phyloP scores from a whole-genome alignment of 2,113 vertebrate species.

The Neomonachus schauinslandi region DNA sequence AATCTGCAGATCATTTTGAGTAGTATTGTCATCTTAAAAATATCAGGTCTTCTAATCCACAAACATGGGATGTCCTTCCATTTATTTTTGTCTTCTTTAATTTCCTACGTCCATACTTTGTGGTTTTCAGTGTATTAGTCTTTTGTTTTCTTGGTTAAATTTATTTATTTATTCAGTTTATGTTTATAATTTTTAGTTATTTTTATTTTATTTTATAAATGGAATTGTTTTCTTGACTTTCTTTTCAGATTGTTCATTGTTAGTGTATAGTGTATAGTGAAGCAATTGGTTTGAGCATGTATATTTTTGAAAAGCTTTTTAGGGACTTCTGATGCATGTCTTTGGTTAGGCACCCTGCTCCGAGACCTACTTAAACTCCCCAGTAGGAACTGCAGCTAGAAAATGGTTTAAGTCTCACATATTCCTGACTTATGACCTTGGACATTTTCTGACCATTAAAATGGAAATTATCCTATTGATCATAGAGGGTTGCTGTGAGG shows the following conservation, averaged over 20 bases:
- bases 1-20: background rate
- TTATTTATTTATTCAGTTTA: background rate
- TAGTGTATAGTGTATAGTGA: background rate
- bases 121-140: background rate
- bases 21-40: background rate
- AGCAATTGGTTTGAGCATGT: background rate
- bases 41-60: background rate
- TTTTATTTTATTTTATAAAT: background rate
- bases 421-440: background rate
- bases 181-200: background rate
- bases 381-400: background rate
- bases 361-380: background rate
- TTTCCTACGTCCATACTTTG: background rate
- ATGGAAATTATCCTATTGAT: background rate
- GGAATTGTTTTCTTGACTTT: background rate
- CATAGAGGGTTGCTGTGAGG: background rate
- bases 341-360: background rate
- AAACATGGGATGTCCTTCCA: background rate
- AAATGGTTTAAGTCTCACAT: background rate
- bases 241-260: background rate
- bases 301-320: background rate
- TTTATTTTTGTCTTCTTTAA: background rate
- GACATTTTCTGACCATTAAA: conserved; percentile 17
- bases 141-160: conserved; percentile 14
- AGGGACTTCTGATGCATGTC: background rate